These are phyloP conservation scores for Cepphus grylle DNA, from an alignment of 2,113 vertebrate species.

Conservation along the genomic window DNA sequence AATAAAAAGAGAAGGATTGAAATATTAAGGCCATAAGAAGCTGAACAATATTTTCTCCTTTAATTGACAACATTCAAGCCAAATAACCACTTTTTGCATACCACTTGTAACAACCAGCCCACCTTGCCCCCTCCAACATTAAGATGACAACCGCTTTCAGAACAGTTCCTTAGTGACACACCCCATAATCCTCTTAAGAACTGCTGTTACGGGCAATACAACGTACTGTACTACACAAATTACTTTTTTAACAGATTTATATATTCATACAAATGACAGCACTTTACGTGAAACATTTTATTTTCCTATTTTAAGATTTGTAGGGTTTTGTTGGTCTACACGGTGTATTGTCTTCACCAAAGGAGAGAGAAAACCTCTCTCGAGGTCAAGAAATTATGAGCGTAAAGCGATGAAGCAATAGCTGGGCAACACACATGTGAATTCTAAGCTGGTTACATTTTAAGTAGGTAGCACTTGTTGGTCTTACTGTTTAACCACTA, in stretches of 20 bases:
- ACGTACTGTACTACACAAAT: not conserved
- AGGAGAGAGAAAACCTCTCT: not conserved
- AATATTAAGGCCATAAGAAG: not conserved
- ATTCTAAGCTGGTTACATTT: not conserved
- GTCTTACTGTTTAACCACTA: not conserved
- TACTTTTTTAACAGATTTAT: not conserved
- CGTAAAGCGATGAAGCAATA: not conserved
- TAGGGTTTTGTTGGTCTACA: not conserved
- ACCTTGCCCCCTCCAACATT: not conserved
- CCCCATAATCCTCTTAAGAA: not conserved
- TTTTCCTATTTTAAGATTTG: not conserved
- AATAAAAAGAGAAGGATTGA: not conserved
- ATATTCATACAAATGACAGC: not conserved
- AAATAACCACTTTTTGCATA: not conserved
- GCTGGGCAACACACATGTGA: not conserved
- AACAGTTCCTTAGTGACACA: not conserved
- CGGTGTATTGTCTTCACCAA: not conserved
- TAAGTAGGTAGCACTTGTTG: not conserved
- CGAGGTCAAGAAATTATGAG: not conserved
- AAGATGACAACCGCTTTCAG: not conserved
- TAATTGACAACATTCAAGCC: not conserved
- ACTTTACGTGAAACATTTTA: not conserved
- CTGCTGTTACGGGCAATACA: not conserved
- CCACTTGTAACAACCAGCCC: not conserved
- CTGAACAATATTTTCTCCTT: not conserved